These are phyloP conservation scores for Drosophila subpulchrella DNA, from an alignment of 1,140 invertebrate species.

Conservation along the genomic window DNA sequence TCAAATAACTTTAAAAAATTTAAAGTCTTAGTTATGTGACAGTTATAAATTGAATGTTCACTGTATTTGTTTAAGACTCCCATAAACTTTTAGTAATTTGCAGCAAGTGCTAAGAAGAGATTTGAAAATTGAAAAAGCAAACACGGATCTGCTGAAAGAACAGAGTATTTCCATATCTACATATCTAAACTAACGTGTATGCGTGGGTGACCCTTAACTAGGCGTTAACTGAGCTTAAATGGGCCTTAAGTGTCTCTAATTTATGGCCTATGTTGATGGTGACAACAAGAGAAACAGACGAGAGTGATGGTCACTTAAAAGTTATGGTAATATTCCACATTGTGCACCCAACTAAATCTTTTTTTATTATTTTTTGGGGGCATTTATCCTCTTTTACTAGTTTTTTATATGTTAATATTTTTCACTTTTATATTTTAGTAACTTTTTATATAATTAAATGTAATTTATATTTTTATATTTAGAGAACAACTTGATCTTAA, in stretches of 20 bases:
- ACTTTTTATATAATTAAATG: no score
- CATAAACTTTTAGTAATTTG: constrained; percentile 63
- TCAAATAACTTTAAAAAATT: no score
- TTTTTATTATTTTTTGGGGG: background rate
- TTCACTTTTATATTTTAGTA: background rate
- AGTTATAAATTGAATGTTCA: background rate
- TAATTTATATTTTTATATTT: background rate
- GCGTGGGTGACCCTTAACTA: constrained; percentile 42
- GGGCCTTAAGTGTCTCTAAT: constrained; percentile 49
- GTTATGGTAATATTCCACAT: background rate
- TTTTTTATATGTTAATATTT: no score
- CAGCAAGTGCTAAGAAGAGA: constrained; percentile 50
- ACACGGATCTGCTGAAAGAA: constrained; percentile 1
- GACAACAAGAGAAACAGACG: constrained; percentile 8
- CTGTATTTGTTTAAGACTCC: constrained; percentile 34
- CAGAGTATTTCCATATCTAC: constrained; percentile 12
- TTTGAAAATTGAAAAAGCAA: constrained; percentile 57
- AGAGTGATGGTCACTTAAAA: constrained; percentile 10
- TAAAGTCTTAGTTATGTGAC: background rate
- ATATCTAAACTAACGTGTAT: background rate
- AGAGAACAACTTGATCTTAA: background rate
- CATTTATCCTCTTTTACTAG: background rate
- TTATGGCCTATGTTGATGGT: constrained; percentile 57
- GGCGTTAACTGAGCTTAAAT: constrained; percentile 67
- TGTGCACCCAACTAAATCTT: background rate